These are phyloP conservation scores for Cybosia mesomella DNA, from an alignment of 2,888 invertebrate genomes.

Conservation along the genomic window DNA sequence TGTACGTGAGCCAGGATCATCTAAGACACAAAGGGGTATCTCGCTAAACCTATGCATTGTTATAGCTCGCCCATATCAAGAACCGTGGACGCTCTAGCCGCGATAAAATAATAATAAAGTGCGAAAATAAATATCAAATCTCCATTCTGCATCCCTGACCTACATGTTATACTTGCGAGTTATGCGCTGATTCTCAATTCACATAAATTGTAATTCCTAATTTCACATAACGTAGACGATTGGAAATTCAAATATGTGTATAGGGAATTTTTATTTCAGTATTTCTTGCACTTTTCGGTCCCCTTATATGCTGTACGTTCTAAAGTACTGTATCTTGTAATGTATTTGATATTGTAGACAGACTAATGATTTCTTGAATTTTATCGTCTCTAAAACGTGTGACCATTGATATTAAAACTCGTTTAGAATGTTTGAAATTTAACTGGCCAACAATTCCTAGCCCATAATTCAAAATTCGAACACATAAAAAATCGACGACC, in stretches of 20 bases:
- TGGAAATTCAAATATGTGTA: slow-evolving; percentile 49
- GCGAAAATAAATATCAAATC: slow-evolving; percentile 56
- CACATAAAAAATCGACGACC: slow-evolving; percentile 67
- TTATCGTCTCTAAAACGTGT: background rate
- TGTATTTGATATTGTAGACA: background rate
- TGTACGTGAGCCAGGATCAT: slow-evolving; percentile 60
- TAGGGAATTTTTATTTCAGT: slow-evolving; percentile 40
- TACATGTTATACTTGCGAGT: slow-evolving; percentile 67
- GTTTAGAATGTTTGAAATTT: slow-evolving; percentile 5
- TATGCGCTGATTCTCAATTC: slow-evolving; percentile 51
- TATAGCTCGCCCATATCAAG: slow-evolving; percentile 47
- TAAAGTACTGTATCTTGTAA: background rate
- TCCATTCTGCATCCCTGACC: slow-evolving; percentile 66
- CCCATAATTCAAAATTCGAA: slow-evolving; percentile 60
- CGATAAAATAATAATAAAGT: slow-evolving; percentile 66
- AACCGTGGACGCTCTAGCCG: slow-evolving; percentile 40
- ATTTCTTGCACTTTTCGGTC: slow-evolving; percentile 17
- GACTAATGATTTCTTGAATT: background rate
- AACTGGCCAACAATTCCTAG: slow-evolving; percentile 32
- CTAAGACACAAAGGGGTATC: slow-evolving; percentile 66
- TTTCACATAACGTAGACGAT: slow-evolving; percentile 53
- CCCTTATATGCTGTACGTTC: background rate
- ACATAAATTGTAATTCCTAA: slow-evolving; percentile 60
- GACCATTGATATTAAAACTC: background rate
- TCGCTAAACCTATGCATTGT: slow-evolving; percentile 52